A percentile compares a stretch with the other conserved stretches of the same genome.
Conservation (phyloP, 2,797 vertebrate species). For the Acipenser ruthenus region DNA sequence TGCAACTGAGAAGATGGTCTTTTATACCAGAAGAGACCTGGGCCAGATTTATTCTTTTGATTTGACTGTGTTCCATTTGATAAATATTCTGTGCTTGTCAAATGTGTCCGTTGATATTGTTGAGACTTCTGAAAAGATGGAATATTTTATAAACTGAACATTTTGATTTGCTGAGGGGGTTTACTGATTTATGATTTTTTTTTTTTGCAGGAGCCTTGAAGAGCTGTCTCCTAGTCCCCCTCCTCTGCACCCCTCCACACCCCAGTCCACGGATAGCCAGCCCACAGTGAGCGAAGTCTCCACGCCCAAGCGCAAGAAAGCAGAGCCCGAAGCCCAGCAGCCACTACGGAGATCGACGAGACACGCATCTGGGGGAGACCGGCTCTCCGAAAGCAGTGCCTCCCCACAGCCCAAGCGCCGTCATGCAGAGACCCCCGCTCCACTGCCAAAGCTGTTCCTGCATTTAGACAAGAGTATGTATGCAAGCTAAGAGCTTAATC, state of each 20-base stretch:
- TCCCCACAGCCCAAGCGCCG: conserved; percentile 85
- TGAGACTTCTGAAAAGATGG: no score
- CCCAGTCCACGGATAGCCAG: conserved; percentile 89
- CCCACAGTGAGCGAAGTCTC: conserved; percentile 69
- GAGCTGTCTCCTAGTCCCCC: conserved; percentile 88
- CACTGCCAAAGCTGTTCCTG: conserved; percentile 86
- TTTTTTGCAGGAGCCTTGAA: conserved; percentile 63
- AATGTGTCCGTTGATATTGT: no score
- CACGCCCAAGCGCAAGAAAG: conserved; percentile 76
- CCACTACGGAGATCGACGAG: conserved; percentile 83
- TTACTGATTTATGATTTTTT: no score
- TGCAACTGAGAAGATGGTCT: no score
- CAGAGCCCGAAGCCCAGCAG: conserved; percentile 74
- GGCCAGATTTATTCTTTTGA: no score
- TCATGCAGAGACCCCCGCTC: conserved; percentile 67
- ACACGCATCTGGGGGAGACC: conserved; percentile 79
- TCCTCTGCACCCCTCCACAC: conserved; percentile 81
- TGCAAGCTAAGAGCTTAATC: no score
- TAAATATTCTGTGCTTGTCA: no score
- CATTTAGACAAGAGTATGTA: conserved; percentile 86
- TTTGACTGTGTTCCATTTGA: no score
- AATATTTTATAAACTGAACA: no score
- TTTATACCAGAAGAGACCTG: no score
- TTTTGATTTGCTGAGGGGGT: no score
- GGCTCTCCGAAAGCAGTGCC: conserved; percentile 73